Evolutionary conservation across 2,113 vertebrate species (phyloP).

Genomic region (Bufo gargarizans): DNA sequence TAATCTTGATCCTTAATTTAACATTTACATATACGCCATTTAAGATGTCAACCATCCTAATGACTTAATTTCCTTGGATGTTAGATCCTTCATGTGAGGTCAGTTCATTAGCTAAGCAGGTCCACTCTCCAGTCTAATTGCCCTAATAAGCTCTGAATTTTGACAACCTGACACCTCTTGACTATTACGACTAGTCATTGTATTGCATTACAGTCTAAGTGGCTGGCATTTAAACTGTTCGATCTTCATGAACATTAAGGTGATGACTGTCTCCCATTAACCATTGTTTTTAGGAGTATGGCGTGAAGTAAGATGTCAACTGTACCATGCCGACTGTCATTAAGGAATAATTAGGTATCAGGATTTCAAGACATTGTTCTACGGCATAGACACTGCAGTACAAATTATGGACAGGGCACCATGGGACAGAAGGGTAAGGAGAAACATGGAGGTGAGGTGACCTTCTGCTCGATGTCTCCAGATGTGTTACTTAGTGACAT

Average conservation of each 20-base stretch:
- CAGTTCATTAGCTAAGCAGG: conserved; percentile 7
- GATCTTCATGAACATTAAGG: neutral
- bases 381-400: neutral
- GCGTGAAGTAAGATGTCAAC: conserved; percentile 60
- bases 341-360: neutral
- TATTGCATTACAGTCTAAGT: neutral
- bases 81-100: conserved; percentile 13
- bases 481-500: neutral
- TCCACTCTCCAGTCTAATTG: neutral
- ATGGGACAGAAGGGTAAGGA: neutral
- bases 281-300: rapidly evolving
- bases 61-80: conserved; percentile 14
- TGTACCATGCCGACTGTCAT: rapidly evolving
- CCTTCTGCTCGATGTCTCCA: neutral
- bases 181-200: neutral
- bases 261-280: neutral
- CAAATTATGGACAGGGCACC: neutral
- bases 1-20: conserved; percentile 1
- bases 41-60: conserved; percentile 34
- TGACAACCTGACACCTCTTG: conserved; percentile 31
- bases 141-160: neutral
- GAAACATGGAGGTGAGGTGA: neutral
- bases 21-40: conserved; percentile 8
- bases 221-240: conserved; percentile 1
- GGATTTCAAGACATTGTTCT: neutral